phyloP scores from a whole-genome alignment of 2,113 vertebrate genomes.

The Oncorhynchus clarkii region DNA sequence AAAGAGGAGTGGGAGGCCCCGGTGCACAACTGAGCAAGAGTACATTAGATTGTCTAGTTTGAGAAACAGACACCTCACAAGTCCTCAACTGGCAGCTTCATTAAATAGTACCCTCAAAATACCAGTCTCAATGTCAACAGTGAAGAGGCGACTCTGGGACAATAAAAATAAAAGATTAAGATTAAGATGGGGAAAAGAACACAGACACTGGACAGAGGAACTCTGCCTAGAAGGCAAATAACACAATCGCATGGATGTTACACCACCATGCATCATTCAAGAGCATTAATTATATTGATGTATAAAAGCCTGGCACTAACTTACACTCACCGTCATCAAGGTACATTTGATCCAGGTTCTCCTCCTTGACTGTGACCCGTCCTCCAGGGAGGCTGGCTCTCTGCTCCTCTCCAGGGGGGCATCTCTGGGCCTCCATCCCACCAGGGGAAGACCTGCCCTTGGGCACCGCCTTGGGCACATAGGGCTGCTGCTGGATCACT shows the following conservation, averaged over 20 bases:
- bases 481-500: conserved; percentile 90
- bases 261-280: neutral
- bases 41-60: too few relatives aligned
- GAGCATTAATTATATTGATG: neutral
- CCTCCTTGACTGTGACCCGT: conserved; percentile 93
- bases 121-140: too few relatives aligned
- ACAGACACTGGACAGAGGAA: too few relatives aligned
- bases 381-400: conserved; percentile 69
- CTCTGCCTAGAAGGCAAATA: too few relatives aligned
- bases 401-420: conserved; percentile 75
- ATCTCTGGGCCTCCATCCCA: conserved; percentile 67
- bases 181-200: too few relatives aligned
- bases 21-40: too few relatives aligned
- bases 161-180: too few relatives aligned
- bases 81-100: too few relatives aligned
- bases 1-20: too few relatives aligned
- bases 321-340: conserved; percentile 92
- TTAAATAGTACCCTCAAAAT: too few relatives aligned
- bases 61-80: too few relatives aligned
- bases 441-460: conserved; percentile 55
- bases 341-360: conserved; percentile 96
- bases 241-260: neutral
- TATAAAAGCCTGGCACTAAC: conserved; percentile 46
- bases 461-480: conserved; percentile 51
- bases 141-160: too few relatives aligned